Evolutionary conservation across 2,113 vertebrate genomes (phyloP).

Genomic region (Ameiurus melas): DNA sequence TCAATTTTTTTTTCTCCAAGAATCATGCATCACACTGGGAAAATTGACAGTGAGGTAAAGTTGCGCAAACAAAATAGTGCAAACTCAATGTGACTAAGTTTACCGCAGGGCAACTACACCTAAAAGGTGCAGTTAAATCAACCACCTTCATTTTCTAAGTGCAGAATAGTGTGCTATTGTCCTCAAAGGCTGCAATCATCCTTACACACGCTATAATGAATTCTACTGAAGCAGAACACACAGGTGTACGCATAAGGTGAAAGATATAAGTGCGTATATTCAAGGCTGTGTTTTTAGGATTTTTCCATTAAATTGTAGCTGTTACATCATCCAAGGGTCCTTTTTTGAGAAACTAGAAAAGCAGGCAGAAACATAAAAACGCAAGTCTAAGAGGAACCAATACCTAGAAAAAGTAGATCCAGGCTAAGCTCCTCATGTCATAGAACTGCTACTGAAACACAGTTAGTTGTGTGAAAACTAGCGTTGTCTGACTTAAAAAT

Average conservation of each 20-base stretch:
- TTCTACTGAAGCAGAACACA: background rate
- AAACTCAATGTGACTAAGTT: constrained; percentile 25
- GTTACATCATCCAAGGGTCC: background rate
- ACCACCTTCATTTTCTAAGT: background rate
- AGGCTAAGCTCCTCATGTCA: background rate
- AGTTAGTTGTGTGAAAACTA: background rate
- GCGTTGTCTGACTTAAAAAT: background rate
- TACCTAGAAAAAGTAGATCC: background rate
- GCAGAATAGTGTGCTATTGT: background rate
- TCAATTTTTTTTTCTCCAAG: background rate
- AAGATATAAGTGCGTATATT: background rate
- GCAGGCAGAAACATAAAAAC: background rate
- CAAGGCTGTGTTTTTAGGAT: background rate
- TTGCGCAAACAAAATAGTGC: constrained; percentile 3
- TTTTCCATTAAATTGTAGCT: background rate
- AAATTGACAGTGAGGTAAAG: background rate
- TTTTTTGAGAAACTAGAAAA: background rate
- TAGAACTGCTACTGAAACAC: background rate
- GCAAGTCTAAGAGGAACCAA: background rate
- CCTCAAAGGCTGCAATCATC: background rate
- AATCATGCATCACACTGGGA: background rate
- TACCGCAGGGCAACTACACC: constrained; percentile 13
- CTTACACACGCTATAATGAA: background rate
- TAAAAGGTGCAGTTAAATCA: constrained; percentile 11
- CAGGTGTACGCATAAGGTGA: background rate